Base-by-base conservation (phyloP, 2,888 invertebrate species). In the Hydrotaea diabolus region DNA sequence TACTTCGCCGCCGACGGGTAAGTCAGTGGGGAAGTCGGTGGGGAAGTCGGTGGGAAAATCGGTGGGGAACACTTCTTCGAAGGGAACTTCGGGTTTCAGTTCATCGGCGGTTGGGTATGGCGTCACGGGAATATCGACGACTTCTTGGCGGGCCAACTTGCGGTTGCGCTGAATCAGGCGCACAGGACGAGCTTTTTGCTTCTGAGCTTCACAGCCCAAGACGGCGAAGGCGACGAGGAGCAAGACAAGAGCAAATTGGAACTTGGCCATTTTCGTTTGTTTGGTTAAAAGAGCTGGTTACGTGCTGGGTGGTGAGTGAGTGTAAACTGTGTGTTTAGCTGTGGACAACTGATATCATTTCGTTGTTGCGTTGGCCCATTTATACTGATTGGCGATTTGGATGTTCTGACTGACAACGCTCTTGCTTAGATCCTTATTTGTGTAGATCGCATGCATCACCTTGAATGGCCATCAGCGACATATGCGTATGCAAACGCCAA, bases 211-310 rank as follows among this genome's bases (percentile, higher is more conserved):
- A 74, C 77, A 64, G 55, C 79, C 62, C 9, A 80, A 74, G 46
- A 80, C 53, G 73, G 82, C 80, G 19, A 78, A 71, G 15, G 72
- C 76, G 13, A 89, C 80, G 3, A 91, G 64, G 26, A 90, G n/a
- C 46, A 88, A 55, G 55, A 80, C 77, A 71, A 85, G 8, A 64
- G 77, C 17, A 64, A 87, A 86, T 87, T 88, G 89, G 39, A 90
- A 86, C 84, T 90, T 91, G 69, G 88, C 87, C 90, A 91, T 91
- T 80, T 85, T 85, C 15, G 26, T 64, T 66, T n/a, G 62, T 31
- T 31, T 5, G 13, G 2, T 72, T 26, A 11, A 62, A 23, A 55
- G 43, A 49, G 26, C 75, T 73, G 75, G 66, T 36, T 73, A 39
- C 15, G 31, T 46, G 72, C 43, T 36, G 36, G n/a, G 31, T 31